These are phyloP conservation scores for Typhlomys cinereus DNA, from an alignment of 2,113 vertebrate species.

Conservation along the genomic window DNA sequence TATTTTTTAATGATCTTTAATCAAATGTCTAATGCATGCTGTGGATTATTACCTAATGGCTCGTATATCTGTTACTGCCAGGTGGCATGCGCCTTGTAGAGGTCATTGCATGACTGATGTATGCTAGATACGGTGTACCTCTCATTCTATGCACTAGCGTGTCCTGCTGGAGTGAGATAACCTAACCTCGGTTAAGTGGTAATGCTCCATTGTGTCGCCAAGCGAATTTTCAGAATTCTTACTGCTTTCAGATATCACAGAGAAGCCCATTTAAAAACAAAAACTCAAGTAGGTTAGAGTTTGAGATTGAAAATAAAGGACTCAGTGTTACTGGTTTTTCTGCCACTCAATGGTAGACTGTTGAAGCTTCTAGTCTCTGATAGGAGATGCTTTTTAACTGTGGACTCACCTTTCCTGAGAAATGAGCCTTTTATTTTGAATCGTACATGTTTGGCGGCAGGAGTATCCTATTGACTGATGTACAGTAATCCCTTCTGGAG, in stretches of 20 bases:
- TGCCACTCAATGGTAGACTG: conserved; percentile 33
- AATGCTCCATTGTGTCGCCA: neutral
- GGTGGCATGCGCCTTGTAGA: conserved; percentile 63
- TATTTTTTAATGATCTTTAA: conserved; percentile 62
- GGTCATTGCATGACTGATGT: conserved; percentile 69
- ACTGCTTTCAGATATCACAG: neutral
- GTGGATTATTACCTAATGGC: conserved; percentile 58
- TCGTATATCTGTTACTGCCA: conserved; percentile 56
- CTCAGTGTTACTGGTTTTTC: conserved; percentile 1
- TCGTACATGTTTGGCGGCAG: conserved; percentile 50
- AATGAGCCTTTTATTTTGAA: conserved; percentile 63
- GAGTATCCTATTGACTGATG: conserved; percentile 44
- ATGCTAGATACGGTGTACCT: conserved; percentile 35
- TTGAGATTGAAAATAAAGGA: neutral
- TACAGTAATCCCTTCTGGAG: conserved; percentile 68
- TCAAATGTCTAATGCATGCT: conserved; percentile 68
- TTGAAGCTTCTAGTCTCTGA: conserved; percentile 30
- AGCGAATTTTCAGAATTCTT: conserved; percentile 36
- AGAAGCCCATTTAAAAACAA: neutral
- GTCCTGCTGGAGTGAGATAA: conserved; percentile 19
- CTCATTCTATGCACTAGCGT: conserved; percentile 17
- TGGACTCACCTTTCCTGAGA: conserved; percentile 55
- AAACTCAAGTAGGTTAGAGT: conserved; percentile 18
- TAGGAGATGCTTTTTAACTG: conserved; percentile 54
- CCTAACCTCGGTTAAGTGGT: conserved; percentile 8